These are phyloP conservation scores for Trissoscelio sp. DNA, from an alignment of 2,888 invertebrate species.

Conservation along the genomic window DNA sequence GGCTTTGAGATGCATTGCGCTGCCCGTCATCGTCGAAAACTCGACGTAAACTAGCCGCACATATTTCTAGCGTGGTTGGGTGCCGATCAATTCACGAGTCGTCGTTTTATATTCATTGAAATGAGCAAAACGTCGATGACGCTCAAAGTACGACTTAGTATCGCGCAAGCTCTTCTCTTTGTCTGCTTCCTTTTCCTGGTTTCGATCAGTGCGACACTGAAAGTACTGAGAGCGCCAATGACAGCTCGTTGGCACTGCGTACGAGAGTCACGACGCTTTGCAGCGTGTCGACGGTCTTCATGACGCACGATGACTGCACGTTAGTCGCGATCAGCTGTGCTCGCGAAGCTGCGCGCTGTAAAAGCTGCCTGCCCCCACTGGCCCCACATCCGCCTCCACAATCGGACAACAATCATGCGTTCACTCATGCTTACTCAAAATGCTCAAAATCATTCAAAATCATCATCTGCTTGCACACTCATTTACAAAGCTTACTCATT, in stretches of 20 bases:
- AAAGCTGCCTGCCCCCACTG: slow-evolving; percentile 31
- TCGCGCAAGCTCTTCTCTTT: neutral
- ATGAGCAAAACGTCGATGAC: neutral
- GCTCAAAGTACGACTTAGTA: neutral
- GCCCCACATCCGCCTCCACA: slow-evolving; percentile 18
- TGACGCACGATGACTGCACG: slow-evolving; percentile 5
- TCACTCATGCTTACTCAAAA: neutral
- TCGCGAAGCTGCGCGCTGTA: slow-evolving; percentile 47
- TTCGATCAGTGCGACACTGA: neutral
- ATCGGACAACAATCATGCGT: slow-evolving; percentile 28
- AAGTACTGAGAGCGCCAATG: neutral
- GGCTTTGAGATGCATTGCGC: neutral
- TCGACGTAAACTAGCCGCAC: neutral
- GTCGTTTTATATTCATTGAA: neutral
- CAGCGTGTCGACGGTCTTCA: neutral
- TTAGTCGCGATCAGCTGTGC: slow-evolving; percentile 49
- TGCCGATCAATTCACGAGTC: neutral
- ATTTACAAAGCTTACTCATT: too few species aligned
- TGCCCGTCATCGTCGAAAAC: neutral
- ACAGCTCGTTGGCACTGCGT: slow-evolving; percentile 16
- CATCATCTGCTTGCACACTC: too few species aligned
- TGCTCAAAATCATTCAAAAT: too few species aligned
- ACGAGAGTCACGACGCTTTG: neutral
- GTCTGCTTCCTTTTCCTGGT: neutral
- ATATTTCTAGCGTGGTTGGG: neutral